Base-by-base conservation (phyloP, 2,113 vertebrate species). In the Bothrops jararaca region DNA sequence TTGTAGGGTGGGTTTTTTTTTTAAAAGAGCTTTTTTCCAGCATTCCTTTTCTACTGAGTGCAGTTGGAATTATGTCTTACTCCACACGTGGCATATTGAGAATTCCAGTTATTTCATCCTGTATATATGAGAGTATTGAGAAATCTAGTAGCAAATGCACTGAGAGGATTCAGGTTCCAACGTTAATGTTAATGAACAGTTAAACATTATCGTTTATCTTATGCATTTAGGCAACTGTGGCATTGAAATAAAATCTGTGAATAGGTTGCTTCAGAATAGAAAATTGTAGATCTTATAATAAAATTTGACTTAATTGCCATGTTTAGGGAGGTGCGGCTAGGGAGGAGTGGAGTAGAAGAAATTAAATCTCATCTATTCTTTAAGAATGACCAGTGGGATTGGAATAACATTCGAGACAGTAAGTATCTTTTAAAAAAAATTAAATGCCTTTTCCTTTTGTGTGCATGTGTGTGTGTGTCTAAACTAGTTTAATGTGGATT, bases 321-420 rank as follows among this genome's bases (percentile, higher is more conserved):
- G 93, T 97, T 96, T 94, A 99, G 99, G 97, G 99, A 99, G 95
- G 98, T 99, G 92, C 98, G 99, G 92, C 98, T 99, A 95, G 99
- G 99, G 91, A 98, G 99, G 96, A 99, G 98, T 39, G 99, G 99
- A 1, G 98, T 99, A 94, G 99, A 99, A 97, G 99, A 99, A 97
- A 99, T 99, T 97, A 99, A 99, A 95, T 98, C 98, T 54, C 99
- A 99, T 89, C 97, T 98, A 94, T 99, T 99, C 97, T 99, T 99
- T 97, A 98, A 98, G 97, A 99, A 99, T 42, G 99, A 99, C 97
- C 99, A 99, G 89, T 99, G 99, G 99, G 99, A 98, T 91, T 99
- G 99, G 96, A 98, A 99, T 97, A 99, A 98, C 96, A 99, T 99
- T 96, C 98, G 99, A 98, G 99, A 99, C 92, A 98, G 99, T 99